These are phyloP conservation scores for Athripsodes cinereus DNA, from an alignment of 2,888 invertebrate species.

Conservation along the genomic window DNA sequence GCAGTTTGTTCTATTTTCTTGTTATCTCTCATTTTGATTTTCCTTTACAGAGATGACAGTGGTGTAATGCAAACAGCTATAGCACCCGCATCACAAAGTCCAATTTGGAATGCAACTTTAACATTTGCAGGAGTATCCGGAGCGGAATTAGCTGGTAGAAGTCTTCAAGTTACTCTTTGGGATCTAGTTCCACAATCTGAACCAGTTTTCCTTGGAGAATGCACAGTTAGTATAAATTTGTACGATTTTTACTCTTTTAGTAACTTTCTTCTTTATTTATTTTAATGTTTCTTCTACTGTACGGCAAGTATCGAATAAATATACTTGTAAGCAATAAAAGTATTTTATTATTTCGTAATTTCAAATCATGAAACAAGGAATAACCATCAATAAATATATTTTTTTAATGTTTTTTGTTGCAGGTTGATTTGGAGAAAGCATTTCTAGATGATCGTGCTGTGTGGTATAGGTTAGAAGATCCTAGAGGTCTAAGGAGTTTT, in stretches of 20 bases:
- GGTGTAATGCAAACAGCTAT: conserved; percentile 77
- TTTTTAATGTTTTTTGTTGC: conserved; percentile 4
- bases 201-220: conserved; percentile 74
- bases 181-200: conserved; percentile 79
- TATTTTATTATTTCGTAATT: neutral
- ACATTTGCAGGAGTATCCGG: conserved; percentile 75
- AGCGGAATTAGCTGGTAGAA: conserved; percentile 71
- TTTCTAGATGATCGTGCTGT: conserved; percentile 83
- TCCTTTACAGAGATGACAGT: conserved; percentile 58
- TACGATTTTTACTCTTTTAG: no score
- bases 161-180: conserved; percentile 84
- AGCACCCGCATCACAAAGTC: conserved; percentile 80
- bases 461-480: conserved; percentile 86
- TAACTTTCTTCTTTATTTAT: no score
- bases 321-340: neutral
- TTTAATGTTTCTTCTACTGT: no score
- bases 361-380: no score
- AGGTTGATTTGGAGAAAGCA: conserved; percentile 73
- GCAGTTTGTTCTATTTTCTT: no score
- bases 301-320: no score
- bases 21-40: neutral
- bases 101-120: conserved; percentile 89
- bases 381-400: neutral
- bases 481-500: conserved; percentile 54
- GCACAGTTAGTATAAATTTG: conserved; percentile 47